phyloP scores from a whole-genome alignment of 1,140 invertebrate genomes.

The Lerema accius region DNA sequence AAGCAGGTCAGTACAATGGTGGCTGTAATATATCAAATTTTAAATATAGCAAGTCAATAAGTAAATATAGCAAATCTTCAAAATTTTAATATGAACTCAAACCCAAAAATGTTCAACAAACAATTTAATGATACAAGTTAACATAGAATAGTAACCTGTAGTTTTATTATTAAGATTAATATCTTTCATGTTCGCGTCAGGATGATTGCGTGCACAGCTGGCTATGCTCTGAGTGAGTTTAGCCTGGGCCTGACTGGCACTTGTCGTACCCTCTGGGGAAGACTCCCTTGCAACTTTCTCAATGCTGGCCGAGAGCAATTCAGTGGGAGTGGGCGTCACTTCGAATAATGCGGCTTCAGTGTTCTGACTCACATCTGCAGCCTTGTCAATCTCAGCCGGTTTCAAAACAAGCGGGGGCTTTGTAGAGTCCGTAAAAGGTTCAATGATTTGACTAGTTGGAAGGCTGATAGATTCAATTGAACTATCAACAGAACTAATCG shows the following conservation, averaged over 20 bases:
- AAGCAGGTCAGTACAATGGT: too few species aligned
- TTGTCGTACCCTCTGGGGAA: constrained; percentile 46
- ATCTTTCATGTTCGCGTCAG: constrained; percentile 76
- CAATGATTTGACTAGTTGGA: constrained; percentile 71
- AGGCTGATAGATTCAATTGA: constrained; percentile 62
- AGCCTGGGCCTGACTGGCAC: constrained; percentile 68
- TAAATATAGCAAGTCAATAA: too few species aligned
- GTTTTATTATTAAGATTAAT: constrained; percentile 72
- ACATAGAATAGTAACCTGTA: constrained; percentile 50
- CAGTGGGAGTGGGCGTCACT: constrained; percentile 55
- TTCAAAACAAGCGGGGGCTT: constrained; percentile 49
- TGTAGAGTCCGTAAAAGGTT: constrained; percentile 45
- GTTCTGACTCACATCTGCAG: constrained; percentile 48
- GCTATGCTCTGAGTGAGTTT: constrained; percentile 71
- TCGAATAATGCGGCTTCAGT: constrained; percentile 50
- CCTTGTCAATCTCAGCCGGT: constrained; percentile 51
- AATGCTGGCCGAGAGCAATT: constrained; percentile 67
- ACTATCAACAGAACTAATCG: constrained; percentile 74
- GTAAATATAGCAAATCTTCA: too few species aligned
- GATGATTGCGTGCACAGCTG: constrained; percentile 59
- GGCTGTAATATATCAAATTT: too few species aligned
- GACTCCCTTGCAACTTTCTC: constrained; percentile 70
- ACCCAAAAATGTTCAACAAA: too few species aligned
- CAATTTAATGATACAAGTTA: constrained; percentile 8
- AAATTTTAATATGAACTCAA: too few species aligned